phyloP scores from a whole-genome alignment of 2,113 vertebrate species.

The Python bivittatus region DNA sequence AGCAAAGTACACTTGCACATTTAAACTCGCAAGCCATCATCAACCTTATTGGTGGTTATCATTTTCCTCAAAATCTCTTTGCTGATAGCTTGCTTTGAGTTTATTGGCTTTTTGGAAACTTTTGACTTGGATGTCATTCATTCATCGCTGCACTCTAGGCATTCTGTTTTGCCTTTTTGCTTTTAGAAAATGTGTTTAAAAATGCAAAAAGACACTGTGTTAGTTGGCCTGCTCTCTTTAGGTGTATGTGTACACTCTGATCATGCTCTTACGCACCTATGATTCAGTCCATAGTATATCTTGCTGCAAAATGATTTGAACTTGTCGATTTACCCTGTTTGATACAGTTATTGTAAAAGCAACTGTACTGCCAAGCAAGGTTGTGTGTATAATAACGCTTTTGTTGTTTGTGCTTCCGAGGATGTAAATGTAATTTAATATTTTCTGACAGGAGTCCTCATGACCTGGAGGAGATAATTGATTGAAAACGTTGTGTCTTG shows the following conservation, averaged over 20 bases:
- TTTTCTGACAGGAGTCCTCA: neutral
- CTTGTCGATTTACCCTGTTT: neutral
- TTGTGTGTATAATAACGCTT: neutral
- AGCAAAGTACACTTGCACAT: neutral
- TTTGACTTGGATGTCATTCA: neutral
- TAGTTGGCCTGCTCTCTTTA: neutral
- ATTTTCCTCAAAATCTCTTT: neutral
- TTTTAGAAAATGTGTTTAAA: neutral
- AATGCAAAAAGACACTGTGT: neutral
- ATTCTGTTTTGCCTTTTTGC: neutral
- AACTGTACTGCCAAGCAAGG: neutral
- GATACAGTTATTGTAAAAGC: neutral
- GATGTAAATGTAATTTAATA: neutral
- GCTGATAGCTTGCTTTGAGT: neutral
- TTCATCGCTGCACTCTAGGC: neutral
- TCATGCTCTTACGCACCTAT: neutral
- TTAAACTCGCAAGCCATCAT: neutral
- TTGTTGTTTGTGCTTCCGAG: neutral
- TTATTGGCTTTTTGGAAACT: neutral
- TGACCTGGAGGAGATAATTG: neutral
- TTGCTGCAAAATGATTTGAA: neutral
- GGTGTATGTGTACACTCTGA: neutral
- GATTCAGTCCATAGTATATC: neutral
- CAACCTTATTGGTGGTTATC: neutral
- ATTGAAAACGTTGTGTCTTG: neutral